phyloP scores from a whole-genome alignment of 2,797 vertebrate genomes.

The Octomys mimax region DNA sequence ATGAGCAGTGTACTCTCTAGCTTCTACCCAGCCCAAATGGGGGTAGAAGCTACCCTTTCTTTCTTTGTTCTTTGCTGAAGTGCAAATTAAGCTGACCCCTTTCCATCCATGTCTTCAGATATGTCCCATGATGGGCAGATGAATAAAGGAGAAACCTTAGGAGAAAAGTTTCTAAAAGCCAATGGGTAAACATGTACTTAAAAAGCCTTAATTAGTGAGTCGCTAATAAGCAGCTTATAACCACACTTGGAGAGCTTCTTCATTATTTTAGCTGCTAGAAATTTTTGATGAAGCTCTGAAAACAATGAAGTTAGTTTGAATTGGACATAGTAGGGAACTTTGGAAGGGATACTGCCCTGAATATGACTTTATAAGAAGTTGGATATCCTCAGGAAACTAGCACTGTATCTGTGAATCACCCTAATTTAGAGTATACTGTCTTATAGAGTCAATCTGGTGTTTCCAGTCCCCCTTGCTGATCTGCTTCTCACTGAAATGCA shows the following conservation, averaged over 20 bases:
- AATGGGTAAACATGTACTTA: constrained; percentile 3
- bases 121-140: constrained; percentile 20
- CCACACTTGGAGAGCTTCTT: constrained; percentile 9
- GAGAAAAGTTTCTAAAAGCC: constrained; percentile 41
- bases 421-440: constrained; percentile 48
- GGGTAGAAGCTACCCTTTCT: background rate
- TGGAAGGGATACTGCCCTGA: background rate
- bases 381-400: background rate
- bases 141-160: constrained; percentile 11
- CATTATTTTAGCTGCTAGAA: constrained; percentile 21
- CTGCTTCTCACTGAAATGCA: constrained; percentile 36
- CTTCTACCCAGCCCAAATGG: constrained; percentile 1
- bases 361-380: background rate
- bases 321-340: background rate
- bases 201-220: constrained; percentile 40
- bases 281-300: constrained; percentile 47
- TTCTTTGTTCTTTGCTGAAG: constrained; percentile 47
- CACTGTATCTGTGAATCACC: constrained; percentile 35
- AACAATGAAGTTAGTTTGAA: constrained; percentile 36
- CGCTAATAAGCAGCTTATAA: constrained; percentile 1
- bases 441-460: constrained; percentile 2
- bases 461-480: constrained; percentile 11
- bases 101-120: constrained; percentile 26
- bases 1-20: background rate
- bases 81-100: background rate